Evolutionary conservation across 2,113 vertebrate species (phyloP).

Genomic region (Bostrychus sinensis): DNA sequence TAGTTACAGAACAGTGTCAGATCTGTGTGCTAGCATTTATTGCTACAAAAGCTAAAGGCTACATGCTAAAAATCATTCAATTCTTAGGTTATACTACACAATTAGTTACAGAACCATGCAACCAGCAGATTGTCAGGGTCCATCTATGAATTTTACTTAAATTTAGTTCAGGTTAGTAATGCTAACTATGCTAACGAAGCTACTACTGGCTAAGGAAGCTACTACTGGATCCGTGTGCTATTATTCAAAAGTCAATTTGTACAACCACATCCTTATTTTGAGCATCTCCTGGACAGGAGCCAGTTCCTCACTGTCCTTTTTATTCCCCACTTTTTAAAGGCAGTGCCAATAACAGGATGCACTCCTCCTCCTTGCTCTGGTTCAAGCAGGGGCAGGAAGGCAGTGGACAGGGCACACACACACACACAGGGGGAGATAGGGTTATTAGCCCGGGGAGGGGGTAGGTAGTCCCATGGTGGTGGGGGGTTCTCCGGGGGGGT

Average conservation of each 20-base stretch:
- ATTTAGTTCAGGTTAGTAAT: too few species aligned
- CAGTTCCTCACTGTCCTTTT: slow-evolving; percentile 71
- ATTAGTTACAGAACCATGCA: too few species aligned
- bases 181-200: too few species aligned
- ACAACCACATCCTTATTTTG: slow-evolving; percentile 72
- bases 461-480: neutral
- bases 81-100: too few species aligned
- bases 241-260: slow-evolving; percentile 10
- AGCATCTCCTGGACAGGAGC: slow-evolving; percentile 76
- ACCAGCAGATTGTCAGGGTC: too few species aligned
- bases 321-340: slow-evolving; percentile 73
- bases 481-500: neutral
- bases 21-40: too few species aligned
- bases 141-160: too few species aligned
- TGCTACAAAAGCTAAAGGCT: too few species aligned
- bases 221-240: slow-evolving; percentile 3
- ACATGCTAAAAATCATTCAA: too few species aligned
- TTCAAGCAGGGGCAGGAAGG: slow-evolving; percentile 62
- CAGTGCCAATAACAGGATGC: slow-evolving; percentile 75
- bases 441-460: slow-evolving; percentile 56
- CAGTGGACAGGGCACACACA: slow-evolving; percentile 51
- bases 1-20: too few species aligned
- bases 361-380: slow-evolving; percentile 68
- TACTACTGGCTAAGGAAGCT: too few species aligned
- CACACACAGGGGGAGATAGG: slow-evolving; percentile 50